Evolutionary conservation across 2,888 invertebrate species (phyloP).

Genomic region (Strigamia crassipes): DNA sequence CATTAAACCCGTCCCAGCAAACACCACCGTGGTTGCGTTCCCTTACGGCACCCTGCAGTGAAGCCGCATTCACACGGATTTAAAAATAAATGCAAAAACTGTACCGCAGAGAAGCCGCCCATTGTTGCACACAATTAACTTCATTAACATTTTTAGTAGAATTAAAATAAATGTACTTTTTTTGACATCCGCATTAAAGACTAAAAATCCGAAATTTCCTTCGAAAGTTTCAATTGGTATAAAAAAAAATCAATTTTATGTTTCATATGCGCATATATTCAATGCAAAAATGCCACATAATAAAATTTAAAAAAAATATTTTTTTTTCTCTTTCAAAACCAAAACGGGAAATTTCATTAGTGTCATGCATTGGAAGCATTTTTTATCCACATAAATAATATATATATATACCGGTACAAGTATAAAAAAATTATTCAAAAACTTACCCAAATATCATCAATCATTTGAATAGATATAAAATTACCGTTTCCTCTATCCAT

Average conservation of each 20-base stretch:
- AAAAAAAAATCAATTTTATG: not conserved
- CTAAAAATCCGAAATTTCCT: not conserved
- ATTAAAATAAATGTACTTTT: too few relatives aligned
- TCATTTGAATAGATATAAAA: not conserved
- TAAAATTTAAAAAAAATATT: not conserved
- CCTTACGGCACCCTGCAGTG: too few relatives aligned
- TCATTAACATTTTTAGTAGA: too few relatives aligned
- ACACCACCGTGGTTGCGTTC: too few relatives aligned
- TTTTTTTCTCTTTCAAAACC: not conserved
- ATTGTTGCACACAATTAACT: too few relatives aligned
- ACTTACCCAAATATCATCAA: not conserved
- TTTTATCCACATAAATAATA: not conserved
- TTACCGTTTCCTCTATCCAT: not conserved
- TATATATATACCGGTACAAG: not conserved
- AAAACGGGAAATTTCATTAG: not conserved
- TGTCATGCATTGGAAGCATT: constrained; percentile 2
- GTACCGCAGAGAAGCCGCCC: too few relatives aligned
- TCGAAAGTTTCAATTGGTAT: not conserved
- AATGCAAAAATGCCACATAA: not conserved
- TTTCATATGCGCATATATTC: not conserved
- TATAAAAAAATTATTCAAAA: not conserved
- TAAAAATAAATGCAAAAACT: too few relatives aligned
- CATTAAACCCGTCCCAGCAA: too few relatives aligned
- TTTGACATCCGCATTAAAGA: not conserved
- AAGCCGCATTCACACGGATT: too few relatives aligned